Base-by-base conservation (phyloP, 2,888 invertebrate genomes). In the Podotricha telesiphe region DNA sequence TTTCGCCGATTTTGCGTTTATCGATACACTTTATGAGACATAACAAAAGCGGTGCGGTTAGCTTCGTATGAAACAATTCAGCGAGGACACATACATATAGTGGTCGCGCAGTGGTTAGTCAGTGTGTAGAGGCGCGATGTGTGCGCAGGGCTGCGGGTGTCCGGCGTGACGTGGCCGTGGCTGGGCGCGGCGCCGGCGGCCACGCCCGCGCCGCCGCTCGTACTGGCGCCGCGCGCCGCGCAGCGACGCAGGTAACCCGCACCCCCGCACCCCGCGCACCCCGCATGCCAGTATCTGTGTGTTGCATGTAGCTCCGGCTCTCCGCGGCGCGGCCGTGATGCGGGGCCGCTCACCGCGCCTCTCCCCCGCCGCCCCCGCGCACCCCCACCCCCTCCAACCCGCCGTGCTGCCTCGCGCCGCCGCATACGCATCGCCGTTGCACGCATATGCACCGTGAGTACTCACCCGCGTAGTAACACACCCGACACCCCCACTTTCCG, bases 401-500 rank as follows among this genome's bases (percentile, higher is more conserved):
- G 94, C 85, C 96, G 94, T 95, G 96, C 89, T 86, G 86, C 86
- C 85, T 81, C 84, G 96, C 96, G 95, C 95, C 74, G 95, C 95
- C 78, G 95, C 96, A 85, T 95, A 94, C 84, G 95, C 96, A 82
- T 94, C 95, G 86, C 96, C 96, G 87, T 94, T 96, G 91, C 97
- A 97, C 94, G 97, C 97, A 86, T 98, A 97, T 94, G 96, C 98
- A 90, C 97, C 96, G 97, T 97, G 95, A 96, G 97, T 97, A 95
- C 87, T 86, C 75, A 67, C 77, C 71, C 69, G 68, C 76, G 28
- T 72, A 55, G 8, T 45, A 58, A 22, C 69, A 50, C 70, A 53
- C 65, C 22, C 67, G 51, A 63, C 74, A 59, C 28, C 28, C 28
- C 6, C 69, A 65, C 71, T 19, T 50, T 10, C 28, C 19, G 55